Percentiles rank a stretch among this genome's conserved stretches.
Evolutionary conservation across 2,113 vertebrate species (phyloP).

Genomic region (Rhinolophus ferrumequinum): DNA sequence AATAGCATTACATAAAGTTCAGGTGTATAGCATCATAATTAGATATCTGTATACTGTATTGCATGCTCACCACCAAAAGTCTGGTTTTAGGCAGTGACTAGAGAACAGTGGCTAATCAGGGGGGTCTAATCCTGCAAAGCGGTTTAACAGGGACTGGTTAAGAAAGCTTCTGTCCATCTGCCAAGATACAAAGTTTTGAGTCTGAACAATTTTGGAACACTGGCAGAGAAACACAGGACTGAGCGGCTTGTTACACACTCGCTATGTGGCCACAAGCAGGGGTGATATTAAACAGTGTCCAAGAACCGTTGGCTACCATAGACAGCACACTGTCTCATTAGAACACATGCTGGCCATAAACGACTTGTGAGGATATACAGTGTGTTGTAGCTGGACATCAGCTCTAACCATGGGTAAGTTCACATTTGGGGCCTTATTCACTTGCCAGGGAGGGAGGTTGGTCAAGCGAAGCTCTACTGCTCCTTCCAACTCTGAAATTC

Average conservation of each 20-base stretch:
- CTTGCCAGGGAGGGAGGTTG: conserved; percentile 1
- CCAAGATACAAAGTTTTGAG: neutral
- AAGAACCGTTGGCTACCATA: neutral
- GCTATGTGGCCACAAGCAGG: neutral
- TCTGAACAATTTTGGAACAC: neutral
- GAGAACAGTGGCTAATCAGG: neutral
- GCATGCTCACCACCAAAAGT: neutral
- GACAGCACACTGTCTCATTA: neutral
- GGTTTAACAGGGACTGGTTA: neutral
- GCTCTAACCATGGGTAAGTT: neutral
- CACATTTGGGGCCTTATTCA: neutral
- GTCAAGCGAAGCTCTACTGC: neutral
- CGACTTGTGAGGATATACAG: neutral
- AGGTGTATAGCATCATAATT: neutral
- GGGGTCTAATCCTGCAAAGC: neutral
- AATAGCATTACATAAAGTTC: neutral
- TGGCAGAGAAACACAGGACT: neutral
- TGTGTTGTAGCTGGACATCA: neutral
- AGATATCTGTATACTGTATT: neutral
- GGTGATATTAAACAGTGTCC: neutral
- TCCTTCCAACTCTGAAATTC: conserved; percentile 25
- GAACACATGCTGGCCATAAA: neutral
- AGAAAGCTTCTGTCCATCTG: neutral
- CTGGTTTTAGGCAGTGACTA: neutral
- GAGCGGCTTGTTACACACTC: neutral